phyloP scores from a whole-genome alignment of 2,888 invertebrate genomes.

The Merodon equestris region DNA sequence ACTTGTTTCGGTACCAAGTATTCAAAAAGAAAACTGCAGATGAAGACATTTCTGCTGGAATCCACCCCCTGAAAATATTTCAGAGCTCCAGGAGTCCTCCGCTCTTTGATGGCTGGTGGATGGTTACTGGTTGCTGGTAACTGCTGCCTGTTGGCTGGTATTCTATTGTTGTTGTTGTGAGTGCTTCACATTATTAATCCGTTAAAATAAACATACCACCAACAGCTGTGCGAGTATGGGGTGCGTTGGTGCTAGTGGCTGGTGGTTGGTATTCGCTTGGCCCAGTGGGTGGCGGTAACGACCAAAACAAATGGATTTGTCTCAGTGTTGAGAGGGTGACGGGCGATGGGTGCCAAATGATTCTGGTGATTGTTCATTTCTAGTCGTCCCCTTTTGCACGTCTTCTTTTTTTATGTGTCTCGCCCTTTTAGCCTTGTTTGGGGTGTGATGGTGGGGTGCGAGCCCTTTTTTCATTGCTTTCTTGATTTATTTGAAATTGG shows the following conservation, averaged over 20 bases:
- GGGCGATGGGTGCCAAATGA: slow-evolving; percentile 41
- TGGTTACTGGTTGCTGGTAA: slow-evolving; percentile 13
- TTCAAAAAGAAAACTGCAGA: slow-evolving; percentile 16
- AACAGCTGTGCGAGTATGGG: slow-evolving; percentile 8
- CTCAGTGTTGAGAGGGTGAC: slow-evolving; percentile 45
- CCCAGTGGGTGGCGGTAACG: slow-evolving; percentile 51
- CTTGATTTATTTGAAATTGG: slow-evolving; percentile 65
- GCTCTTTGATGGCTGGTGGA: slow-evolving; percentile 27
- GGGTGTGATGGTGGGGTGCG: slow-evolving; percentile 15
- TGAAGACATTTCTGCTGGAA: slow-evolving; percentile 12
- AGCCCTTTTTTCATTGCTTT: slow-evolving; percentile 52
- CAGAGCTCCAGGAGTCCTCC: slow-evolving; percentile 10
- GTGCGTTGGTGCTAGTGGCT: slow-evolving; percentile 15
- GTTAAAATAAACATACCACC: slow-evolving; percentile 68
- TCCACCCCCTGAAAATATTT: slow-evolving; percentile 7
- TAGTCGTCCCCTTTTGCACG: slow-evolving; percentile 48
- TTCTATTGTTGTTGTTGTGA: slow-evolving; percentile 44
- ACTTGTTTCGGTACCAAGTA: slow-evolving; percentile 11
- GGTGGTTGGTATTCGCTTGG: slow-evolving; percentile 20
- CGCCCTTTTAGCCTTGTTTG: slow-evolving; percentile 23
- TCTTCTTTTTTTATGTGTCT: no score
- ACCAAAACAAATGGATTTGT: slow-evolving; percentile 68
- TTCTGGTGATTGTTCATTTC: slow-evolving; percentile 62
- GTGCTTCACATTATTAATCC: slow-evolving; percentile 66
- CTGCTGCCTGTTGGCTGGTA: slow-evolving; percentile 26